These are phyloP conservation scores for Astropecten irregularis DNA, from an alignment of 53 echinoderm and acorn worm species.

Conservation along the genomic window DNA sequence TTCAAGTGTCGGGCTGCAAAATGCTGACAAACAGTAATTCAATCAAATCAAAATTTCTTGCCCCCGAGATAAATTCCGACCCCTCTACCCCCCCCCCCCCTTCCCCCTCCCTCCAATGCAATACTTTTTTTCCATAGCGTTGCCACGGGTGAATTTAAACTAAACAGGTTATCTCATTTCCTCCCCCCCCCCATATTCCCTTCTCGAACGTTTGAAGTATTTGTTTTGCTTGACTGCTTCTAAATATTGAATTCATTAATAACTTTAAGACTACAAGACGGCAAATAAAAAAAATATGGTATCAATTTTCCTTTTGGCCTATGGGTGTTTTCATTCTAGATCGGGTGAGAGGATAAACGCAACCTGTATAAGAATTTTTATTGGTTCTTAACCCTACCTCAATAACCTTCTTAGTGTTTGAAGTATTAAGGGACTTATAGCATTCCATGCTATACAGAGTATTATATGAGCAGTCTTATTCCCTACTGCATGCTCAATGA, in stretches of 20 bases:
- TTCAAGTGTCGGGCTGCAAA: conserved; percentile 1
- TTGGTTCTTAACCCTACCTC: not conserved
- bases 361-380: not conserved
- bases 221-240: conserved; percentile 1
- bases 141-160: not conserved
- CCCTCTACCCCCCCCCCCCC: not conserved
- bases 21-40: conserved; percentile 27
- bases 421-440: too few species aligned
- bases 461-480: too few species aligned
- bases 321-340: conserved; percentile 7
- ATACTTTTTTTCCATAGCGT: too few species aligned
- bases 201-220: not conserved
- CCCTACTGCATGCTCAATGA: too few species aligned
- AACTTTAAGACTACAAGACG: conserved; percentile 1
- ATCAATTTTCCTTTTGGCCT: conserved; percentile 22
- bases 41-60: conserved; percentile 16
- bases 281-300: conserved; percentile 4
- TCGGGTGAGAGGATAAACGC: not conserved
- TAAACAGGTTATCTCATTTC: not conserved
- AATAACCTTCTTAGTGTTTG: not conserved
- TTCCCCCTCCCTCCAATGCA: not conserved
- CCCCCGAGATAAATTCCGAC: not conserved
- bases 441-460: too few species aligned
- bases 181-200: not conserved
- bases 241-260: conserved; percentile 35